phyloP scores from a whole-genome alignment of 2,888 invertebrate species.

The Ptilodon capucinus region DNA sequence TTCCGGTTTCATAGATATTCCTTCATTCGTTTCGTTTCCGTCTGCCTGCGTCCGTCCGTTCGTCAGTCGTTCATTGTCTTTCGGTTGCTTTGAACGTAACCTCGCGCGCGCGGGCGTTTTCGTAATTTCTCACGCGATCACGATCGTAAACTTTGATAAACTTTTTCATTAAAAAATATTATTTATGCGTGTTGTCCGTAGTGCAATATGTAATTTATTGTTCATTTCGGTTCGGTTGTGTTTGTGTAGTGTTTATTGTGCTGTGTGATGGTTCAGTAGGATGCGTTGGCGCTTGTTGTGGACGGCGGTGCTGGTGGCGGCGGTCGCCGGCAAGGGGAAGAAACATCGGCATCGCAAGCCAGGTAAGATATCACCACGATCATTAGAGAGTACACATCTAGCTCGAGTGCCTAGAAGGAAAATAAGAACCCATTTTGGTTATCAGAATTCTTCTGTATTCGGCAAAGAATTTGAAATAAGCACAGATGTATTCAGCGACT shows the following conservation, averaged over 20 bases:
- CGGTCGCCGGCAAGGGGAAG: conserved; percentile 62
- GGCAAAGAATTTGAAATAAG: no score
- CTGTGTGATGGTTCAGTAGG: conserved; percentile 57
- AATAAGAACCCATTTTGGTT: neutral
- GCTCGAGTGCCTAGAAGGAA: neutral
- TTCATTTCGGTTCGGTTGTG: conserved; percentile 11
- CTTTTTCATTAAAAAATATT: neutral
- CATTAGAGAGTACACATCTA: neutral
- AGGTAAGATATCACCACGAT: conserved; percentile 45
- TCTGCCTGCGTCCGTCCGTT: neutral
- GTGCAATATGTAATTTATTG: neutral
- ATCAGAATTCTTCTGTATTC: no score
- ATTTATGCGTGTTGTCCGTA: neutral
- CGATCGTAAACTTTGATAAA: neutral
- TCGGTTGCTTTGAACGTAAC: neutral
- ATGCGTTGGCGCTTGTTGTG: conserved; percentile 55
- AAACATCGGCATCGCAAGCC: conserved; percentile 70
- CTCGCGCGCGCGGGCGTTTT: neutral
- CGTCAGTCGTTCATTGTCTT: neutral
- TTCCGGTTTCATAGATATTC: no score
- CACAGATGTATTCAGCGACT: no score
- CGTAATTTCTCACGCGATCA: neutral
- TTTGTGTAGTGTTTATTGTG: conserved; percentile 26
- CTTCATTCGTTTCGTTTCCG: no score
- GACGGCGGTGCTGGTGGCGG: conserved; percentile 54